Base-by-base conservation (phyloP, 2,797 vertebrate genomes). In the Acanthiza pusilla region DNA sequence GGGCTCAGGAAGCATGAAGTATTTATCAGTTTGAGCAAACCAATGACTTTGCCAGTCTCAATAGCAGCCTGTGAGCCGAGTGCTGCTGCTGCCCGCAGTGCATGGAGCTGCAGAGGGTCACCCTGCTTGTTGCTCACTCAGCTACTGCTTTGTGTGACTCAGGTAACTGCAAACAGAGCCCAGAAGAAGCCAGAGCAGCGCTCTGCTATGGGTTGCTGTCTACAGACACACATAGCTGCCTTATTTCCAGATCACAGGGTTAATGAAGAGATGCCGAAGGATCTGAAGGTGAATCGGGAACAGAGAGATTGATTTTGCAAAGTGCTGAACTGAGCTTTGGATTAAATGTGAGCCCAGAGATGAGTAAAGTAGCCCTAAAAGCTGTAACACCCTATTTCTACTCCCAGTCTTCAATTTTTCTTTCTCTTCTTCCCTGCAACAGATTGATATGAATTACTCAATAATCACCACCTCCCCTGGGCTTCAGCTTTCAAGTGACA, bases 281-380 rank as follows among this genome's bases (percentile, higher is more conserved):
- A 73, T 74, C 61, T 80, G 67, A 91, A 93, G 78, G 71, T 82
- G 86, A 96, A 71, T 17, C 0, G 0, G 43, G 48, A 96, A 38
- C 17, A 83, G 42, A 51, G 21, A 20, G 63, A 66, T 79, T 2
- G 22, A 92, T 96, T 94, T 91, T 83, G 45, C 54, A 83, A 93
- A 82, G 48, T 63, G 55, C 68, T n/a, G 84, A 63, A 30, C 50
- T 77, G 75, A 94, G 34, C 30, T 80, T 50, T 4, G 50, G 34
- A 72, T 85, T 88, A 77, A 83, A 48, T n/a, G 72, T 89, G 91
- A 96, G 61, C 50, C 30, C 70, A 34, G 40, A 91, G 91, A 88
- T 71, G 89, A 88, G 38, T 10, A 55, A 88, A 85, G 36, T 17
- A 83, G 42, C 4, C 58, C 54, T 77, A 58, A 77, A 72, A 77